Evolutionary conservation across 1,140 invertebrate genomes (phyloP), one percentile per base, ranked within the genome.

Genomic region (Drosophila lacteicornis): DNA sequence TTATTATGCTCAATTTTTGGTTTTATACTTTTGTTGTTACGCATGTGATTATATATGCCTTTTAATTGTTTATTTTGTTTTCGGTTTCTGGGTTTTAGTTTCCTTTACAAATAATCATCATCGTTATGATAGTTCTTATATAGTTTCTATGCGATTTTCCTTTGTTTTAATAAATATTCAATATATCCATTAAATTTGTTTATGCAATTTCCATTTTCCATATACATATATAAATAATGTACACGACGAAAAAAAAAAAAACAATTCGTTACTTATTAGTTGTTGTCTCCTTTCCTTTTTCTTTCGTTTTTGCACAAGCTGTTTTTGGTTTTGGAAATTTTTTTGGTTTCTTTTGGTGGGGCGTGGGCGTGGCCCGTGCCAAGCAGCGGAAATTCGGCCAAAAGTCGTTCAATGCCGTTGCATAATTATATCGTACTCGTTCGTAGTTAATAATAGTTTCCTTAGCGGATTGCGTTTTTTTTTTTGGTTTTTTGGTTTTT

Each of bases 21-120:
- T 77, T 83, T 84, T 74, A 80, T 73, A 73, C 43, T 83, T 80
- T 77, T 83, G 80, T 36, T 30, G 27, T 87, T 87, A 87, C 77
- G 80, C 83, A 87, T 87, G 80, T 75, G 83, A 88, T 88, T 87
- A 87, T 83, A 83, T 88, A 83, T 80, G 58, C 55, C 45, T 65
- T 75, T 74, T 61, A 46, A 62, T 79, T 74, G 79, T 83, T 66
- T 60, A 69, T 66, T 80, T 57, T 61, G 22, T 69, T 69, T 55
- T 51, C 56, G 47, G 63, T 33, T 55, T 65, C 53, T 77, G 58
- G 53, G 49, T 51, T 81, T 81, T 79, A 75, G 65, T 71, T 82
- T 82, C 38, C 62, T 84, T 84, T 84, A 84, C 81, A 84, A 84
- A 77, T 84, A 84, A 73, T 77, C 63, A 77, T 84, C 77, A 77